These are phyloP conservation scores for Erpetoichthys calabaricus DNA, from an alignment of 2,797 vertebrate genomes.

Conservation along the genomic window DNA sequence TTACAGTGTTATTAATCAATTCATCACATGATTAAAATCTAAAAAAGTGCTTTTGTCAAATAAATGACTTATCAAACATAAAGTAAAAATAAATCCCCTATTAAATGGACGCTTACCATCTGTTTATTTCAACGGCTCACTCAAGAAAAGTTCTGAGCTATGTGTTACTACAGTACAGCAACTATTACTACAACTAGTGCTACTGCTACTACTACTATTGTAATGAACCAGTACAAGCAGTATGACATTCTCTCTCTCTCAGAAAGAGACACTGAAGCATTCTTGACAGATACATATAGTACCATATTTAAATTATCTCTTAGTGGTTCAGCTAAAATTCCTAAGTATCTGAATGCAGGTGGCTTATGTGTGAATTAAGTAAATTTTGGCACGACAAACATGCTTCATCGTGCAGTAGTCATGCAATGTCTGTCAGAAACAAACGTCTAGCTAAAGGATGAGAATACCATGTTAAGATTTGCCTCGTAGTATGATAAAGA, in stretches of 20 bases:
- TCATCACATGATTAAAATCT: too few relatives aligned
- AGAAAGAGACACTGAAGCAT: too few relatives aligned
- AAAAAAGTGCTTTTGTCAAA: slow-evolving; percentile 13
- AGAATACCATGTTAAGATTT: slow-evolving; percentile 29
- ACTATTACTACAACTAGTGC: too few relatives aligned
- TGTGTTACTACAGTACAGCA: too few relatives aligned
- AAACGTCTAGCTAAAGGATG: slow-evolving; percentile 25
- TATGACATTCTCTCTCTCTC: too few relatives aligned
- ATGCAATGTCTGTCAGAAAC: slow-evolving; percentile 25
- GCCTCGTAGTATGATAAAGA: slow-evolving; percentile 26
- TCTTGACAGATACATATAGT: too few relatives aligned
- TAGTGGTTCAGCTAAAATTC: slow-evolving; percentile 17
- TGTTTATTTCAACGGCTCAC: slow-evolving; percentile 33
- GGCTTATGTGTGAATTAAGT: slow-evolving; percentile 23
- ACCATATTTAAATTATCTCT: not conserved
- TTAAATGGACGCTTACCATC: slow-evolving; percentile 23
- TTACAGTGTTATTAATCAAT: too few relatives aligned
- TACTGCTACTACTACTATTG: too few relatives aligned
- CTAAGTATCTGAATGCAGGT: slow-evolving; percentile 24
- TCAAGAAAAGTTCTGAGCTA: slow-evolving; percentile 21
- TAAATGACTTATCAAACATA: slow-evolving; percentile 32
- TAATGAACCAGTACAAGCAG: too few relatives aligned
- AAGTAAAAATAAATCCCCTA: slow-evolving; percentile 31
- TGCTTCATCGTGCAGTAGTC: slow-evolving; percentile 22
- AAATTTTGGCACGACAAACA: slow-evolving; percentile 27